Evolutionary conservation across 1,140 invertebrate species (phyloP), one percentile per base, ranked within the genome.

Genomic region (Oreohelix idahoensis): DNA sequence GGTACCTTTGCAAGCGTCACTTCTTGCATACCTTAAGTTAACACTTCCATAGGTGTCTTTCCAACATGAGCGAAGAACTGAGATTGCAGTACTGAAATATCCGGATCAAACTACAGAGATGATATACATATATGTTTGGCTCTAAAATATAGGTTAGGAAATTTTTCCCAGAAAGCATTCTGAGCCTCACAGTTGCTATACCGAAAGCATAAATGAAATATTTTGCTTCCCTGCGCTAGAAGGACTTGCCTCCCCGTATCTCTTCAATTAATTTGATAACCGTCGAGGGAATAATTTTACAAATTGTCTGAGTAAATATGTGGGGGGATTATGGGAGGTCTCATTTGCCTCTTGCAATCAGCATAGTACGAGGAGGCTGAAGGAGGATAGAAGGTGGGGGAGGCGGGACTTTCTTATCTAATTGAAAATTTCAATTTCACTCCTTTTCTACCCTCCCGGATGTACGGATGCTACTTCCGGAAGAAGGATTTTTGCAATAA

Each of bases 251-350:
- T 39, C 76, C 77, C 58, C 51, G 77, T 51, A 71, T 73, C 79
- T 81, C 69, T 73, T 73, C 79, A 81, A 81, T 81, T 81, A 81
- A 81, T 81, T 81, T 81, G 79, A 71, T 81, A 81, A 73, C 63
- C 42, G 79, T 29, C 79, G 2, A 32, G 79, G 79, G 79, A 81
- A 81, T 81, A 81, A 81, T 81, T 81, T 81, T 32, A 71, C 79
- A 81, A 81, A 81, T 81, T 81, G 79, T 81, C 66, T 70, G 79
- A 51, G 69, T 81, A 81, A 81, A 81, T 81, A 81, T 81, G 79
- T 70, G 39, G 39, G 69, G 51, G 42, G 39, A 35, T 26, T 66
- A 38, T 66, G 5, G 79, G 36, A 45, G 36, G n/a, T 1, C 10
- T 39, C 58, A n/a, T 80, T 38, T 36, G 58, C 26, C 63, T 80